phyloP scores from a whole-genome alignment of 2,888 invertebrate genomes.

The Watsonalla cultraria region DNA sequence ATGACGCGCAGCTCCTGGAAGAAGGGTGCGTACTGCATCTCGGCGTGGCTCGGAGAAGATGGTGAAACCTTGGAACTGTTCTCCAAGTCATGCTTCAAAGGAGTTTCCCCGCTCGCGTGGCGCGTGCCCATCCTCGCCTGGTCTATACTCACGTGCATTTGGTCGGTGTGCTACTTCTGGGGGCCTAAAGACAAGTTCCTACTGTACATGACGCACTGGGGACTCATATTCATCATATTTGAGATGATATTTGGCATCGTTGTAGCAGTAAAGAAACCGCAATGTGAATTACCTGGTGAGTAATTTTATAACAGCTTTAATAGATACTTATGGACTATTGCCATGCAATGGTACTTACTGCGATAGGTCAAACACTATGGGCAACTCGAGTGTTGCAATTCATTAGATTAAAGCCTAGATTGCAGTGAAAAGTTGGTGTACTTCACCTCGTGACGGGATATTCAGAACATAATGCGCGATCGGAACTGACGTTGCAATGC shows the following conservation, averaged over 20 bases:
- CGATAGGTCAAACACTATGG: background rate
- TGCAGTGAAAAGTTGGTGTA: background rate
- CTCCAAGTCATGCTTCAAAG: conserved; percentile 43
- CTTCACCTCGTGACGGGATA: background rate
- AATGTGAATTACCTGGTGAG: conserved; percentile 42
- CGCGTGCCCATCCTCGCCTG: conserved; percentile 61
- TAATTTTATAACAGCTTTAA: background rate
- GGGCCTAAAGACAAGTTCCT: conserved; percentile 65
- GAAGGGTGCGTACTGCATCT: conserved; percentile 44
- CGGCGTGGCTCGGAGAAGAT: conserved; percentile 42
- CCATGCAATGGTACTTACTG: background rate
- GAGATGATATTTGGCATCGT: conserved; percentile 59
- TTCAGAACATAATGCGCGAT: background rate
- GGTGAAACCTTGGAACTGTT: conserved; percentile 48
- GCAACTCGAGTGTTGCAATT: background rate
- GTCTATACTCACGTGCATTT: conserved; percentile 42
- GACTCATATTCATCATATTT: conserved; percentile 56
- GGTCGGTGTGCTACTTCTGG: conserved; percentile 60
- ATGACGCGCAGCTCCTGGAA: conserved; percentile 46
- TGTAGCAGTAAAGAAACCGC: conserved; percentile 42
- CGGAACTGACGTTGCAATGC: conserved; percentile 26
- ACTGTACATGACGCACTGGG: conserved; percentile 79
- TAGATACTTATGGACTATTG: conserved; percentile 4
- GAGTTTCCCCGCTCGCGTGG: conserved; percentile 58
- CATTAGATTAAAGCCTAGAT: background rate